A percentile compares a stretch with the other conserved stretches of the same genome.
Conservation (phyloP, 2,888 invertebrate species). For the Scaptomyza caliginosa region DNA sequence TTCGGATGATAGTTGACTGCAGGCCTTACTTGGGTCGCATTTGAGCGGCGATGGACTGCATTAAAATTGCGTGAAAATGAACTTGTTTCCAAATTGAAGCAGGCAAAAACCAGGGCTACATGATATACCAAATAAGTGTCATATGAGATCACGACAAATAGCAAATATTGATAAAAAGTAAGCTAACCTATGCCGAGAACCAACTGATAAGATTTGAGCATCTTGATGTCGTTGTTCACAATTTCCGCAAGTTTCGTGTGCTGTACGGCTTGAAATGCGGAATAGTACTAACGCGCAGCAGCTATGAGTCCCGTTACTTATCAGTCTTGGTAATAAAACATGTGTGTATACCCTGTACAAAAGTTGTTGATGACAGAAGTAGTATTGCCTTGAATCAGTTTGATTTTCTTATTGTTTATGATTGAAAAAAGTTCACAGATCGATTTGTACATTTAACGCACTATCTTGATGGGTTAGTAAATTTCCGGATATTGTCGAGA, state of each 20-base stretch:
- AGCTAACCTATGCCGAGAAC: constrained; percentile 49
- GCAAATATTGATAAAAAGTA: constrained; percentile 6
- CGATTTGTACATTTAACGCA: neutral
- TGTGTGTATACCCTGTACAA: neutral
- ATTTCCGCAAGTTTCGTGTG: constrained; percentile 2
- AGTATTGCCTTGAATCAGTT: too few relatives aligned
- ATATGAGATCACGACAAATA: neutral
- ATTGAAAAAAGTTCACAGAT: neutral
- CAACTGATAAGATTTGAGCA: constrained; percentile 54
- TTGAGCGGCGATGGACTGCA: constrained; percentile 16
- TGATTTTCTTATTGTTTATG: neutral
- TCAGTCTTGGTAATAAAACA: constrained; percentile 15
- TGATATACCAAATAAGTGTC: neutral
- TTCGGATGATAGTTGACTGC: constrained; percentile 23
- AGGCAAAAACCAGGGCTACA: constrained; percentile 42
- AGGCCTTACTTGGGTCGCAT: constrained; percentile 40
- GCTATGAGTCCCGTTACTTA: constrained; percentile 16
- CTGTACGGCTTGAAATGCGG: constrained; percentile 20
- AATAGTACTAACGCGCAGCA: constrained; percentile 43
- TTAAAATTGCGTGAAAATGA: constrained; percentile 15
- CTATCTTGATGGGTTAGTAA: neutral
- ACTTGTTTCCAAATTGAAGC: constrained; percentile 24
- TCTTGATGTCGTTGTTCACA: constrained; percentile 15
- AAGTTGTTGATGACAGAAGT: neutral
- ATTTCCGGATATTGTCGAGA: neutral